These are phyloP conservation scores for Nesogale talazaci DNA, from an alignment of 2,113 vertebrate genomes.

Conservation along the genomic window DNA sequence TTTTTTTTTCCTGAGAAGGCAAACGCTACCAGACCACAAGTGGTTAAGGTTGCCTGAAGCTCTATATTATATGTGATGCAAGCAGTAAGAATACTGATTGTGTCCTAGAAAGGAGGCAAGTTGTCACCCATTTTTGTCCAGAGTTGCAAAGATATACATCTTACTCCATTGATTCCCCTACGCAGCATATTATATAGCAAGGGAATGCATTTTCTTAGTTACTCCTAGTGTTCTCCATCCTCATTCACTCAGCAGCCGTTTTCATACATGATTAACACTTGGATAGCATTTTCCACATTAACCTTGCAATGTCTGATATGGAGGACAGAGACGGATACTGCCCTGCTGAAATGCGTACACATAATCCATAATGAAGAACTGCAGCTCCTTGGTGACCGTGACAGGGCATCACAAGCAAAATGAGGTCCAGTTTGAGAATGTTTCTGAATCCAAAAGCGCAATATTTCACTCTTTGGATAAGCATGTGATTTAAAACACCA, in stretches of 20 bases:
- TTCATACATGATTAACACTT: constrained; percentile 66
- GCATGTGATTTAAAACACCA: neutral
- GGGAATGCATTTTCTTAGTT: neutral
- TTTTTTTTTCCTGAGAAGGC: neutral
- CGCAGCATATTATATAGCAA: neutral
- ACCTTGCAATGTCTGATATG: constrained; percentile 74
- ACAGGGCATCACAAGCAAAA: neutral
- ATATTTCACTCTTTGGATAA: neutral
- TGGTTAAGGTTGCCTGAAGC: neutral
- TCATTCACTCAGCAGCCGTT: neutral
- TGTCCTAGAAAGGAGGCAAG: constrained; percentile 14
- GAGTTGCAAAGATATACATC: constrained; percentile 10
- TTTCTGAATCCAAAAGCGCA: neutral
- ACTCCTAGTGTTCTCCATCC: neutral
- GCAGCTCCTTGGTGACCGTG: neutral
- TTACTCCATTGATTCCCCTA: neutral
- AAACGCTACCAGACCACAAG: neutral
- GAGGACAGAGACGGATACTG: constrained; percentile 73
- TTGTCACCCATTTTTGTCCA: neutral
- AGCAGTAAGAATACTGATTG: neutral
- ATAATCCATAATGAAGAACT: constrained; percentile 62
- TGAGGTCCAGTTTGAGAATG: neutral
- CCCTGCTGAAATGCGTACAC: constrained; percentile 4
- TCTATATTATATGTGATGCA: neutral
- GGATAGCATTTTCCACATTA: constrained; percentile 59